Evolutionary conservation across 2,797 vertebrate genomes (phyloP), one percentile per base, ranked within the genome.

Genomic region (Sebastiscus albofasciatus): DNA sequence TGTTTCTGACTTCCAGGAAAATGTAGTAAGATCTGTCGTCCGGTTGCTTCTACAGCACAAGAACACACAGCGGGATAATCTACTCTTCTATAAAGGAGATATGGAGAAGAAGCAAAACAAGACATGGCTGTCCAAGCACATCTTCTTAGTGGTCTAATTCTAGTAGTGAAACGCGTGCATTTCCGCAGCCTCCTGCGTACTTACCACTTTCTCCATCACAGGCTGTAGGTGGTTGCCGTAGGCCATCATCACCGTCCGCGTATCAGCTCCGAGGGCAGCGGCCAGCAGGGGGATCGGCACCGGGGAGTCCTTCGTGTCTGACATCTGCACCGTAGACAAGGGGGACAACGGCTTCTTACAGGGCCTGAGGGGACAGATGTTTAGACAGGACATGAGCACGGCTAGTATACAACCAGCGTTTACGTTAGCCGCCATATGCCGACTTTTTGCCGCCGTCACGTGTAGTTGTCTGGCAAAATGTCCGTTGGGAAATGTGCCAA

Each of bases 291-390:
- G 97, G 67, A 99, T 94, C 0, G 97, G 98, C 72, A 92, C 94
- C 0, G 98, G 97, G 14, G 92, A 93, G 77, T 95, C 94, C n/a
- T 90, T 92, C 0, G 92, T 93, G 78, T 94, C 96, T 1, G 97
- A 96, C 94, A 99, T 96, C 93, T 99, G 98, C 87, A 99, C 92
- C 34, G 97, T 96, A 90, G 97, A 98, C 61, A 94, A 96, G 55
- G 99, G 97, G 36, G 95, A 96, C 89, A 99, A 83, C 13, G 98
- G 99, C 86, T 99, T 99, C 97, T 99, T 99, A 91, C 98, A 98
- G 36, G 96, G 97, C 82, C 99, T 99, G 91, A 24, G 42, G 64
- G 49, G 60, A 66, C 31, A 84, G 11, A 55, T 0, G 4, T 68
- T 36, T 5, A 58, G 13, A 82, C 22, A 5, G 2, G 8, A 6